Base-by-base conservation (phyloP, 2,113 vertebrate genomes). In the Coturnix japonica region DNA sequence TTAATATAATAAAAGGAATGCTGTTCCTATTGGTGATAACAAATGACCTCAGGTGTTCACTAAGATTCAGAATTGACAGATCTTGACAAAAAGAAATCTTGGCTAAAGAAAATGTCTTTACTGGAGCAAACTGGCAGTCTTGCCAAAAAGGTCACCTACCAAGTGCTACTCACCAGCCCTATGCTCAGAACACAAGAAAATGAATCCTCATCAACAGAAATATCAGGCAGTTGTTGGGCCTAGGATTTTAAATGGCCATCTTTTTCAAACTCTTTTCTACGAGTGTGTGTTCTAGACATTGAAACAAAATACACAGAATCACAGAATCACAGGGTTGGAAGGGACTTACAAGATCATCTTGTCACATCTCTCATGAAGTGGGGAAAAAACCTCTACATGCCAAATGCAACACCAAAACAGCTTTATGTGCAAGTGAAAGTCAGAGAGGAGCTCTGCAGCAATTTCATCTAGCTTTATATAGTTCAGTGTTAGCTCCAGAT, bases 101-200 rank as follows among this genome's bases (percentile, higher is more conserved):
- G 12, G 3, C 6, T 64, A 31, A 72, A 87, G n/a, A 90, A 72
- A 86, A 31, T 19, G 0, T 65, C 44, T 63, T 44, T 8, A 39
- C 7, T 72, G 57, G 8, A 59, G 5, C 17, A 60, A 3, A 8
- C 3, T 14, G 15, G 20, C n/a, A 39, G 5, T 31, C 8, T 80
- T 72, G 37, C 47, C 21, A 59, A 88, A 60, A 44, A 61, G 12
- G 7, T 3, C 19, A 33, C 30, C 25, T 30, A 61, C 13, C 57
- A 82, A 11, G 1, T 57, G 5, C 1, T 1, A 2, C 26, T 53
- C 33, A 33, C 6, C 13, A n/a, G 5, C 18, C 12, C 18, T 17
- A 7, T 14, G 33, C 6, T 44, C 59, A 59, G 77, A 83, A n/a
- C 15, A 64, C 17, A 41, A 1, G 26, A 11, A 64, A 83, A 67